Evolutionary conservation across 2,113 vertebrate genomes (phyloP).

Genomic region (Oceanodroma tethys): DNA sequence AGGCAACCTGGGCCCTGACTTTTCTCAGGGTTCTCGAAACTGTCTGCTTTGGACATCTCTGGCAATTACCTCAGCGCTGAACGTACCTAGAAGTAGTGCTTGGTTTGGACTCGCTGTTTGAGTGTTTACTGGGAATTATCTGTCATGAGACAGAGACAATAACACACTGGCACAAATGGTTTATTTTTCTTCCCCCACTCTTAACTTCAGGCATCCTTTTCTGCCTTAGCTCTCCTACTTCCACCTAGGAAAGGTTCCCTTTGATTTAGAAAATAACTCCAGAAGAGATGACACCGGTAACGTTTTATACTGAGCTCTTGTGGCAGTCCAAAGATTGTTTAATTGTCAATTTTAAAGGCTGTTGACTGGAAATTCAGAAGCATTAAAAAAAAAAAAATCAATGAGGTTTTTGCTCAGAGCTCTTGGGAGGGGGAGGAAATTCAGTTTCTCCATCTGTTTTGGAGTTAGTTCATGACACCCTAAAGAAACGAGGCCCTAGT

Average conservation of each 20-base stretch:
- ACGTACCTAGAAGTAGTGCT: not conserved
- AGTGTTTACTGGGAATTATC: not conserved
- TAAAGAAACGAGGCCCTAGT: not conserved
- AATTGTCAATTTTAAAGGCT: not conserved
- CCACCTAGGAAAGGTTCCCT: not conserved
- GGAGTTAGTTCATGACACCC: not conserved
- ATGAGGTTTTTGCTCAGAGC: not conserved
- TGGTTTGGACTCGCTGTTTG: not conserved
- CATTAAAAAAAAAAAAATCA: no score
- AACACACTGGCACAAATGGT: not conserved
- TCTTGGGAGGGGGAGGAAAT: not conserved
- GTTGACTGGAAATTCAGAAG: not conserved
- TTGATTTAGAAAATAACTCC: not conserved
- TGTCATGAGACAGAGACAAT: not conserved
- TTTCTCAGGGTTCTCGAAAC: not conserved
- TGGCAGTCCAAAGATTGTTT: not conserved
- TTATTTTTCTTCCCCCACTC: not conserved
- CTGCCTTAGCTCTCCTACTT: not conserved
- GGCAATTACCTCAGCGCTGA: not conserved
- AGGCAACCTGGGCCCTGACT: not conserved
- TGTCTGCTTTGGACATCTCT: not conserved
- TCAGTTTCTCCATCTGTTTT: not conserved
- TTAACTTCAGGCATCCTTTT: not conserved
- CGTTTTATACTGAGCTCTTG: not conserved
- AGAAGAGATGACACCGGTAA: not conserved